A percentile compares a stretch with the other conserved stretches of the same genome.
These are phyloP conservation scores for Esperia sulphurella DNA, from an alignment of 2,888 invertebrate genomes.

Conservation along the genomic window DNA sequence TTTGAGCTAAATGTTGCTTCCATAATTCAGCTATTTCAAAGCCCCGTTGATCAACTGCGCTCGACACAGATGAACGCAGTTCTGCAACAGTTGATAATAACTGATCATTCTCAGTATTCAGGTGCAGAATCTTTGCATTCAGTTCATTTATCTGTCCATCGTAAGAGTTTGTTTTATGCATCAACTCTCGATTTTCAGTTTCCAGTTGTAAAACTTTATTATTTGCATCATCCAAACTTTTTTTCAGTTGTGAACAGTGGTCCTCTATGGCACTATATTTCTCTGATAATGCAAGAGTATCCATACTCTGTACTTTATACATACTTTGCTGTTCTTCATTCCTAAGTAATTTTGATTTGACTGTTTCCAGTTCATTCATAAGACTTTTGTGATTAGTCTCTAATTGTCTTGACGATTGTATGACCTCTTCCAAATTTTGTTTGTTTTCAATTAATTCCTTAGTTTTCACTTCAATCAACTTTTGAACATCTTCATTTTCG, in stretches of 20 bases:
- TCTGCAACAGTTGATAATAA: slow-evolving; percentile 67
- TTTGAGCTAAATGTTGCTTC: slow-evolving; percentile 83
- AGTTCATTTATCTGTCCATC: slow-evolving; percentile 46
- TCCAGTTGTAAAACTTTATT: slow-evolving; percentile 52
- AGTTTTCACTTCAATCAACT: slow-evolving; percentile 23
- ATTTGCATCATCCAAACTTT: slow-evolving; percentile 53
- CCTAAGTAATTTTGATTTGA: slow-evolving; percentile 25
- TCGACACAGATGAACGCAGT: slow-evolving; percentile 64
- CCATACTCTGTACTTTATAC: slow-evolving; percentile 18
- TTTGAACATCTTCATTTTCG: slow-evolving; percentile 37
- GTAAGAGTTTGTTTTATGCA: slow-evolving; percentile 29
- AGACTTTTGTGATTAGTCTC: slow-evolving; percentile 33
- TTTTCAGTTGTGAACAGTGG: slow-evolving; percentile 40
- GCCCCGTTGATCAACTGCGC: slow-evolving; percentile 82
- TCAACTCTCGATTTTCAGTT: slow-evolving; percentile 34
- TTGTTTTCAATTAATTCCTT: slow-evolving; percentile 18
- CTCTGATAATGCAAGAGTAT: slow-evolving; percentile 31
- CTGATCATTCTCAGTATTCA: slow-evolving; percentile 66
- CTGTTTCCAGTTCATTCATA: slow-evolving; percentile 37
- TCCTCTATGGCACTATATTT: slow-evolving; percentile 42
- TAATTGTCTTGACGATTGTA: slow-evolving; percentile 26
- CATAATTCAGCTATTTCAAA: slow-evolving; percentile 84
- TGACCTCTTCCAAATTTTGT: slow-evolving; percentile 30
- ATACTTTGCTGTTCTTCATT: slow-evolving; percentile 27
- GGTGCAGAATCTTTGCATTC: slow-evolving; percentile 46